Percentiles rank a stretch among this genome's conserved stretches.
Evolutionary conservation across 2,113 vertebrate species (phyloP).

Genomic region (Vanacampus margaritifer): DNA sequence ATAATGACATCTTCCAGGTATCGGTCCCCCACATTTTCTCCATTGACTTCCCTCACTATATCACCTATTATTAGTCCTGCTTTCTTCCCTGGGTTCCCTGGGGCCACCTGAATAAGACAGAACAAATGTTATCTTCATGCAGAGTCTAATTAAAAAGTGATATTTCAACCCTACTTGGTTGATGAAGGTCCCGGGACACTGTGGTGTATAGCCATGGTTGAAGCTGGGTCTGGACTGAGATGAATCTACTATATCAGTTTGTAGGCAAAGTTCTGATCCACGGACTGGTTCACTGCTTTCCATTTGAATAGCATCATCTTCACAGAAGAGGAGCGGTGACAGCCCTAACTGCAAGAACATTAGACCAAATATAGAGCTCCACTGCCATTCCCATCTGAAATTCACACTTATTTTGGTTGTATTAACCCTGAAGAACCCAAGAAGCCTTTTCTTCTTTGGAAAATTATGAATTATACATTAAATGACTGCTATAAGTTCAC

Average conservation of each 20-base stretch:
- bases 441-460: too few species aligned
- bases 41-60: conserved; percentile 75
- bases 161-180: conserved; percentile 65
- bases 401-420: not conserved
- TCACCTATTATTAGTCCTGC: conserved; percentile 73
- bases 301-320: conserved; percentile 44
- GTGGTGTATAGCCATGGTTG: conserved; percentile 60
- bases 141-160: not conserved
- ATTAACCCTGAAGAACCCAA: too few species aligned
- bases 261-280: conserved; percentile 3
- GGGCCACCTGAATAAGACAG: conserved; percentile 63
- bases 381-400: not conserved
- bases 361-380: not conserved
- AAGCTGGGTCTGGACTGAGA: conserved; percentile 59
- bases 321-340: conserved; percentile 82
- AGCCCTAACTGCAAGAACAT: conserved; percentile 77
- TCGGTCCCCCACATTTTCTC: conserved; percentile 67
- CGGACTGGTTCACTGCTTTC: conserved; percentile 16
- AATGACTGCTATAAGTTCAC: too few species aligned
- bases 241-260: conserved; percentile 1
- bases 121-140: not conserved
- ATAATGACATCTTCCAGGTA: conserved; percentile 62
- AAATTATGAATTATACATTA: too few species aligned
- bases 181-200: conserved; percentile 59
- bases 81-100: conserved; percentile 63